Base-by-base conservation (phyloP, 2,113 vertebrate genomes). In the Actinemys pallida region DNA sequence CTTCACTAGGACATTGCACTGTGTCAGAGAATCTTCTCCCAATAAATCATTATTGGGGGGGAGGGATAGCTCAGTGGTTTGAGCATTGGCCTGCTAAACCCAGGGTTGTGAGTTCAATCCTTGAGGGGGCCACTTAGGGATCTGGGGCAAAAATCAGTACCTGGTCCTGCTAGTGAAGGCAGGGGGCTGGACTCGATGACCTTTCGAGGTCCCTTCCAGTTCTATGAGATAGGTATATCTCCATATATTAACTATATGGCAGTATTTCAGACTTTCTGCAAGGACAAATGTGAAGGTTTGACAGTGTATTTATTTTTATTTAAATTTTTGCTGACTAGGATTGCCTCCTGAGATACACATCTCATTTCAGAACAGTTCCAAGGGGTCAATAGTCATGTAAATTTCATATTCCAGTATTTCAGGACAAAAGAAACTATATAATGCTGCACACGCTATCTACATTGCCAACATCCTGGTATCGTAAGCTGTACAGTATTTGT, bases 231-330 rank as follows among this genome's bases (percentile, higher is more conserved):
- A 50, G 50, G 50, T 50, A 50, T 50, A 50, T 50, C 13, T 50
- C 50, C 50, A 50, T 16, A 50, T 50, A 50, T 5, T 0, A 0
- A 86, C 78, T 54, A 75, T 10, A 17, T 0, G 5, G 49, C 52
- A 49, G 81, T 53, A 84, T 87, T 95, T 75, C 81, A 72, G 5
- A 76, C 39, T 72, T 95, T 69, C 56, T 95, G 56, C 39, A 72
- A 95, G 65, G 29, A 45, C 87, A 80, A 84, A 93, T 65, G 86
- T 49, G 8, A 17, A 29, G 35, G 94, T 89, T 88, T 88, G 80
- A 86, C 80, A 76, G 16, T 2, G 2, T 81, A 82, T 59, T 83
- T 91, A 78, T 57, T 96, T 96, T 75, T 69, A 85, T 92, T 94
- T 79, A 54, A 76, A 69, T 72, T 86, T 92, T 83, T 83, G 62